Base-by-base conservation (phyloP, 1,140 invertebrate genomes). In the Ganaspis sp. region DNA sequence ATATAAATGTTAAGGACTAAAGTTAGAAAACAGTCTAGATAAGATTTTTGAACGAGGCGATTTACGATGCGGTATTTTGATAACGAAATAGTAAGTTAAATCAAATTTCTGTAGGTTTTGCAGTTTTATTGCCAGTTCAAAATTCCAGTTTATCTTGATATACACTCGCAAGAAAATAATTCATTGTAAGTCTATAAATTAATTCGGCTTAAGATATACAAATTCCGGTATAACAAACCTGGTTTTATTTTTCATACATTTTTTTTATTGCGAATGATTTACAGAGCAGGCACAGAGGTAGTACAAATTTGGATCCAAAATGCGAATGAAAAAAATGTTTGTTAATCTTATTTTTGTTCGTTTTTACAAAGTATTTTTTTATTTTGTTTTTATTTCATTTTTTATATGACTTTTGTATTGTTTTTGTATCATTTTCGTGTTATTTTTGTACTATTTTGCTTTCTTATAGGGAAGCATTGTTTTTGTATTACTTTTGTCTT, bases 11-110 rank as follows among this genome's bases (percentile, higher is more conserved):
- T 26, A 64, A 64, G 54, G 54, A 26, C 29, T 5, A 29, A 64
- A 23, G 54, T 29, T 11, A 64, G 54, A 64, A 26, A 26, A 64
- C 54, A 64, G 9, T 26, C 29, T 23, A 64, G 54, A 64, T 64
- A 64, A 64, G 54, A 29, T 26, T 64, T 49, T 29, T 9, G 9
- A 64, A 64, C 23, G 21, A 23, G 21, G 29, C 21, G 54, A 64
- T 64, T 26, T 64, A 64, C 54, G 21, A 64, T 49, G 45, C n/a
- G n/a, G 45, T 49, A 49, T 49, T 49, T 49, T 17, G 45, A 49
- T 49, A 49, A 49, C 6, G 45, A 49, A 17, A 17, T 49, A 49
- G 45, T 49, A n/a, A 49, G 12, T 49, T 15, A 49, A 49, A 17
- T 49, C 45, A n/a, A 49, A 49, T 49, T 49, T 49, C 12, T 49